Evolutionary conservation across 2,888 invertebrate genomes (phyloP).

Genomic region (Brenthis daphne): DNA sequence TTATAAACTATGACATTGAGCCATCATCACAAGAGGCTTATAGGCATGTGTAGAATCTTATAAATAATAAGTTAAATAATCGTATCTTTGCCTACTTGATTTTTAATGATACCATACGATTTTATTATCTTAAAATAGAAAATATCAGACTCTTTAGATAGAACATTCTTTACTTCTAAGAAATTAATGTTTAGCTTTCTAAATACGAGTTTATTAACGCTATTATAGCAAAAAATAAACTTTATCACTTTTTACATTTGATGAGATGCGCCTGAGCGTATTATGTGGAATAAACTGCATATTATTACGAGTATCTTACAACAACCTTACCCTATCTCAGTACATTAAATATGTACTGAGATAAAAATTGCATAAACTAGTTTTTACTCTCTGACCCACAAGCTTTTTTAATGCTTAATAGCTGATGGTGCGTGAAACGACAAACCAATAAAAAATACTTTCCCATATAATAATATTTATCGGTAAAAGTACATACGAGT

Average conservation of each 20-base stretch:
- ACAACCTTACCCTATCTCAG: no score
- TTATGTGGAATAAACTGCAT: no score
- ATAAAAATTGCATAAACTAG: no score
- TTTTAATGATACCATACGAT: background rate
- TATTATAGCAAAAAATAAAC: background rate
- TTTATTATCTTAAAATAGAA: background rate
- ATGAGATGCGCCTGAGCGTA: no score
- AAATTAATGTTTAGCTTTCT: slow-evolving; percentile 15
- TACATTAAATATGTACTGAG: no score
- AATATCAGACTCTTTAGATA: background rate
- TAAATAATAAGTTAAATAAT: background rate
- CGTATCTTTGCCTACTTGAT: background rate
- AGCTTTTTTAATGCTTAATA: no score
- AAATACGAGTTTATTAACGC: slow-evolving; percentile 17
- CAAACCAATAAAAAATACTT: no score
- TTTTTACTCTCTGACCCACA: no score
- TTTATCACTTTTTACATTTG: background rate
- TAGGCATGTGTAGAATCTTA: background rate
- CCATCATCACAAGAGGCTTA: background rate
- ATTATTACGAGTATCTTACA: no score
- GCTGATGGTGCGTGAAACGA: no score
- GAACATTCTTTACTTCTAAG: background rate
- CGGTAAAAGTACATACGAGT: no score
- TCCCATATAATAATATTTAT: no score
- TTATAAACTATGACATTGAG: background rate